Conservation (phyloP, 2,888 invertebrate genomes). For the Harmothoe impar region DNA sequence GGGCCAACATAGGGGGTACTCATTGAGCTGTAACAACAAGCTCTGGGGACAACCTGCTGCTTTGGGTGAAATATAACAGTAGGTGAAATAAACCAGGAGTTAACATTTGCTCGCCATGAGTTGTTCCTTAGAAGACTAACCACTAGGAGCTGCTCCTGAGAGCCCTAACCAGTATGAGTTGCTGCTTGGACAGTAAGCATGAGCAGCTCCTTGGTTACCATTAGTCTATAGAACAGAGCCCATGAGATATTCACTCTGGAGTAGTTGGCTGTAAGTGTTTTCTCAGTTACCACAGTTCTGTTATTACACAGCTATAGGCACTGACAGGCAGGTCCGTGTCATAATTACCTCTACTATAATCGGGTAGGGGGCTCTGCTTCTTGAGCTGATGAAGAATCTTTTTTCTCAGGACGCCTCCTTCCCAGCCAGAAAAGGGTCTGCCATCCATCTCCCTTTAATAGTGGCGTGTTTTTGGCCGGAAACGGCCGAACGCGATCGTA, state of each 20-base stretch:
- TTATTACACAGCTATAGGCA: not conserved
- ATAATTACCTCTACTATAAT: conserved; percentile 42
- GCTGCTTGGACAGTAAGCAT: too few species aligned
- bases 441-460: conserved; percentile 48
- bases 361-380: not conserved
- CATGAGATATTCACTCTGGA: not conserved
- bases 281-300: not conserved
- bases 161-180: not conserved
- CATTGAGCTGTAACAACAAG: too few species aligned
- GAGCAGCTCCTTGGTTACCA: too few species aligned
- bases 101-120: too few species aligned
- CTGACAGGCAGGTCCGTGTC: conserved; percentile 28
- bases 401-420: conserved; percentile 13
- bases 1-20: too few species aligned
- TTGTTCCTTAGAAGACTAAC: not conserved
- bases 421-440: not conserved
- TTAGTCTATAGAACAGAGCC: not conserved
- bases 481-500: conserved; percentile 5
- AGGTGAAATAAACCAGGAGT: too few species aligned
- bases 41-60: too few species aligned
- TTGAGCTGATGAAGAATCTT: conserved; percentile 20
- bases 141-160: not conserved
- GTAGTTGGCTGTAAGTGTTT: not conserved
- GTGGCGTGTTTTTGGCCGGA: conserved; percentile 16
- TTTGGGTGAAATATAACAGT: too few species aligned